Evolutionary conservation across 2,113 vertebrate genomes (phyloP), one percentile per base, ranked within the genome.

Genomic region (Gobius niger): DNA sequence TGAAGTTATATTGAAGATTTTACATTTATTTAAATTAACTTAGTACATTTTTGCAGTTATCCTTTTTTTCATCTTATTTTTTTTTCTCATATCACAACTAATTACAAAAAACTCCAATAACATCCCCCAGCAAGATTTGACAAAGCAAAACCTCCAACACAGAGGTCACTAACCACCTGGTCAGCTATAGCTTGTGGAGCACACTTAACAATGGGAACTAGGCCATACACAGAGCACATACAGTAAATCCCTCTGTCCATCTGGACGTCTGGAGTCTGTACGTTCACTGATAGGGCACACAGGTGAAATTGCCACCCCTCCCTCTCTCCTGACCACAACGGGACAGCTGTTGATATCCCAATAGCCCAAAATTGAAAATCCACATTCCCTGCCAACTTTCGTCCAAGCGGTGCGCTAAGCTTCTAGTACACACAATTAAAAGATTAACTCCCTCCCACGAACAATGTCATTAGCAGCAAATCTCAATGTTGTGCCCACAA

Each of bases 391-490:
- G 59, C 77, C 73, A 72, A 40, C 47, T 44, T 10, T 49, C 8
- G 72, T 68, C 78, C 79, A 72, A 74, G 81, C 85, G 78, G 74
- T 66, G 16, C 54, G 66, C 67, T 89, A 89, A 91, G 78, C 89
- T 63, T 56, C 67, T 76, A 73, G n/a, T 74, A 82, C 76, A 65
- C 83, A 57, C 90, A 90, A 90, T 90, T 84, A 85, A 79, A 89
- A 87, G 77, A 87, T 84, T 85, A 88, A 90, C 90, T 87, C 89
- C 82, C 44, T 46, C 13, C 63, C 61, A 42, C 24, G 50, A 54
- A 71, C n/a, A 51, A 47, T 13, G 63, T 79, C n/a, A 34, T 41
- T 59, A 59, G 1, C 59, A 61, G 8, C 41, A 61, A 42, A 61
- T 9, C 14, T 8, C 15, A 61, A 15, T 14, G 2, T 7, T 16